These are phyloP conservation scores for Stenichneumon culpator DNA, from an alignment of 2,888 invertebrate species.

Conservation along the genomic window DNA sequence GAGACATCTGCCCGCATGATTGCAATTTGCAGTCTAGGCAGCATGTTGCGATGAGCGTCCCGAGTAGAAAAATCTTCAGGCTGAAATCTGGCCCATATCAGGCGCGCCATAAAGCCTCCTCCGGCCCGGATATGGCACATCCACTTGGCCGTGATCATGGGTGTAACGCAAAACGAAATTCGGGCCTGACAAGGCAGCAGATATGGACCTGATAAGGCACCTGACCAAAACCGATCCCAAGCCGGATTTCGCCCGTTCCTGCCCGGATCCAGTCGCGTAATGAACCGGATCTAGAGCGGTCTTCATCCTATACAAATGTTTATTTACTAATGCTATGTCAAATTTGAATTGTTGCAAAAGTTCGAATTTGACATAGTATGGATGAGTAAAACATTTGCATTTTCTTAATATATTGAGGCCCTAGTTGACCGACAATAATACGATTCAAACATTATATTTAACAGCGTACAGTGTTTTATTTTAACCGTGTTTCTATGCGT, in stretches of 20 bases:
- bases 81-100: background rate
- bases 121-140: background rate
- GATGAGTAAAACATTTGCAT: background rate
- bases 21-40: slow-evolving; percentile 17
- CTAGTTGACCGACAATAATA: background rate
- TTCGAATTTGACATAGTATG: background rate
- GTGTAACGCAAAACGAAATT: background rate
- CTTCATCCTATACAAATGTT: too few species aligned
- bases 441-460: background rate
- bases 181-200: background rate
- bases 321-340: too few species aligned
- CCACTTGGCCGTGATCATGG: background rate
- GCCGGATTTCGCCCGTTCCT: background rate
- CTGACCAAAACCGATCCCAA: background rate
- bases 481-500: background rate
- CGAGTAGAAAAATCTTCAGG: background rate
- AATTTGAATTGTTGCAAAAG: too few species aligned
- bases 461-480: background rate
- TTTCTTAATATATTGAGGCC: background rate
- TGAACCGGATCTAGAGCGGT: too few species aligned
- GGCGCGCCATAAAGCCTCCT: background rate
- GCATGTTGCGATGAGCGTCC: slow-evolving; percentile 32
- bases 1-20: background rate
- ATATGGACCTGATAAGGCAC: background rate
- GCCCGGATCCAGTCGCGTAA: too few species aligned